Base-by-base conservation (phyloP, 2,888 invertebrate species). In the Sinotaia quadrata region DNA sequence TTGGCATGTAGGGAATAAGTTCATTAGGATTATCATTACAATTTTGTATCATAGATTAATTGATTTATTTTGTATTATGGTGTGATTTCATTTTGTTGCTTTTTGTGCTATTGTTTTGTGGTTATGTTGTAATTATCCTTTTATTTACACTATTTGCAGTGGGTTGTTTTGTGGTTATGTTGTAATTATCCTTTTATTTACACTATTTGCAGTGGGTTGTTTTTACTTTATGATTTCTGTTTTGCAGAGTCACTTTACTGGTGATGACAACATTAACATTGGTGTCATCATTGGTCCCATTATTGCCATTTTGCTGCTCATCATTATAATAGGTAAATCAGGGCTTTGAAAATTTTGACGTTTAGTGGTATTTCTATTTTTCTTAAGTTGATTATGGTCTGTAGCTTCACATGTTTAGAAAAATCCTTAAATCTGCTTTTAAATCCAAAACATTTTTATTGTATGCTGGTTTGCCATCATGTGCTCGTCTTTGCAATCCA, bases 221-320 rank as follows among this genome's bases (percentile, higher is more conserved):
- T n/a, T 24, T n/a, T 4, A 27, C 10, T 24, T 15, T 44, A 21
- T 44, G 29, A 4, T 66, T 18, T 60, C 2, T 47, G 24, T 21
- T 10, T 68, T 69, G 15, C 70, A 76, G 75, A 69, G 72, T 52
- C 75, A 73, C 5, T 24, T 51, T 21, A 34, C 21, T 10, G 36
- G 15, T 1, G 41, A 61, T 34, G 72, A 67, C 37, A 66, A 62
- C 10, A 15, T 78, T 56, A 79, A 81, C 49, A 68, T 79, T 4
- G 78, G 77, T 74, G 75, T 75, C 60, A 93, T 93, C 77, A 93
- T 94, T 18, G 93, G 93, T 34, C 94, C 94, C 1, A 91, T 94
- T 31, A 90, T 94, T 5, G 91, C 92, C 0, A 90, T 92, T n/a
- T 85, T 94, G 37, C 87, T 94, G 27, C 88, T 93, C 2, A 91